Evolutionary conservation across 2,113 vertebrate species (phyloP).

Genomic region (Craseonycteris thonglongyai): DNA sequence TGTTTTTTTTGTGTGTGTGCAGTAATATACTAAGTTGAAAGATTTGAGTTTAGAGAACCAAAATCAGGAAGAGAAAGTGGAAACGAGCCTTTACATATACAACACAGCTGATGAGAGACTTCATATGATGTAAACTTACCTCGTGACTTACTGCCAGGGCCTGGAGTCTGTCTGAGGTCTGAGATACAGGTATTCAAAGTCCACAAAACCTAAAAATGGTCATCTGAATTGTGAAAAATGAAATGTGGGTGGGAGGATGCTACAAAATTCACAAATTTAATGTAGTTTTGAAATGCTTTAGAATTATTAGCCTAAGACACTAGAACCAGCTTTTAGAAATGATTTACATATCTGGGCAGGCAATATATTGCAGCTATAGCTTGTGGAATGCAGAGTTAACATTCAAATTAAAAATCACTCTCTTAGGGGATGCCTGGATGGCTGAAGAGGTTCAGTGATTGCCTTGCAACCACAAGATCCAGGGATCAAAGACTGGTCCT

Average conservation of each 20-base stretch:
- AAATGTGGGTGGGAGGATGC: background rate
- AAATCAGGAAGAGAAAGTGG: slow-evolving; percentile 42
- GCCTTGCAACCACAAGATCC: no score
- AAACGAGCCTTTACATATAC: background rate
- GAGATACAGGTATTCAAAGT: background rate
- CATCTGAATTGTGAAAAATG: background rate
- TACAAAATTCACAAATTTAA: background rate
- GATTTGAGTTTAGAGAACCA: slow-evolving; percentile 41
- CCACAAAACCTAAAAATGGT: background rate
- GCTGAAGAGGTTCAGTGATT: no score
- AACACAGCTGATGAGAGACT: slow-evolving; percentile 46
- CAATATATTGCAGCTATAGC: background rate
- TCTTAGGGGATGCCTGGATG: no score
- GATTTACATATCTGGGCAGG: background rate
- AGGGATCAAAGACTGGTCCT: no score
- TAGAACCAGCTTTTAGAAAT: background rate
- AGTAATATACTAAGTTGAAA: background rate
- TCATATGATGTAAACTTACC: background rate
- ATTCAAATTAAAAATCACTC: background rate
- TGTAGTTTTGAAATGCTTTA: background rate
- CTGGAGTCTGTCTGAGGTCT: background rate
- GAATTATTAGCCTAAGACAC: background rate
- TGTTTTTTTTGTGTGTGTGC: background rate
- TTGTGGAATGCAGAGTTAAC: background rate
- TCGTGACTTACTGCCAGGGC: slow-evolving; percentile 22